Evolutionary conservation across 2,888 invertebrate species (phyloP), one percentile per base, ranked within the genome.

Genomic region (Spilosoma lubricipeda): DNA sequence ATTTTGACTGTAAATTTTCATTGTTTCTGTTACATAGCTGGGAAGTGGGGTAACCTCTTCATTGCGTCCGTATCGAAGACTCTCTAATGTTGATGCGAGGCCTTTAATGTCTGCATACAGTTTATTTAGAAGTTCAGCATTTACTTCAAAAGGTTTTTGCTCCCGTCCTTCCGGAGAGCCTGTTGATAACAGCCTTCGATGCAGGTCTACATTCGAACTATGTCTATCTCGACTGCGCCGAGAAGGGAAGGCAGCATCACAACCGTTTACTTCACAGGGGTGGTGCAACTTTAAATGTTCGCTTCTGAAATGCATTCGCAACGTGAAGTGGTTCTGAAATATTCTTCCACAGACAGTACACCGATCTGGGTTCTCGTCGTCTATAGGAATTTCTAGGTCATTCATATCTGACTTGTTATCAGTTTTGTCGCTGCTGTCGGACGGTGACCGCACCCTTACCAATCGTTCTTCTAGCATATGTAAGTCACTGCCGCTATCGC

Each of bases 221-320:
- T 96, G 97, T 89, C 96, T 93, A 90, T 94, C 97, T 89, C 95
- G 96, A 94, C 96, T 96, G 92, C 95, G 96, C 90, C 98, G 98
- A 52, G 98, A 98, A 56, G 98, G 98, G 92, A 99, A 99, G 13
- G 98, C 98, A 11, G 98, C 98, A 91, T 98, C 98, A 93, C 98
- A 99, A 2, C 99, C 99, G 87, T 97, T 98, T 56, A 99, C 98
- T 85, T 98, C 98, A 93, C 99, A 99, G 72, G 97, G 97, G 90
- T 98, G 98, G 97, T 98, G 97, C 88, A 98, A 94, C 91, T 98
- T 98, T 83, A 98, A 96, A 92, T 99, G 99, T 71, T 98, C 98
- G 93, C 98, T 98, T 94, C 98, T 98, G 93, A 98, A 99, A 93
- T 99, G 99, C 82, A 98, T 98, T 89, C 98, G 98, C 85, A 98